Conservation (phyloP, 2,797 vertebrate genomes). For the Xerus rutilus region DNA sequence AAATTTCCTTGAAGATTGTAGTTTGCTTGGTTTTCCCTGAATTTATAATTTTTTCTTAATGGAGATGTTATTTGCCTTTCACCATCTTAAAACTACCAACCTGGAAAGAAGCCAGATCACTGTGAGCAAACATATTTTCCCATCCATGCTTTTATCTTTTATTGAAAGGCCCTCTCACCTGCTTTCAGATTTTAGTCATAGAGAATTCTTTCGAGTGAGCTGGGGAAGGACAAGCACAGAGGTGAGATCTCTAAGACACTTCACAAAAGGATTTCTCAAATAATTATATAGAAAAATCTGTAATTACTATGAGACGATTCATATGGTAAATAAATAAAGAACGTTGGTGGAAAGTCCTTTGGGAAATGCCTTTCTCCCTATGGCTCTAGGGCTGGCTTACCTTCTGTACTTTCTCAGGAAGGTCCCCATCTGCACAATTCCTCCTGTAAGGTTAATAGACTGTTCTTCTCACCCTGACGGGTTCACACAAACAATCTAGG, state of each 20-base stretch:
- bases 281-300: neutral
- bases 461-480: neutral
- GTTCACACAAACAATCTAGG: neutral
- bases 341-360: neutral
- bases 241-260: neutral
- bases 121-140: constrained; percentile 23
- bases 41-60: constrained; percentile 58
- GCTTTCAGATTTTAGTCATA: neutral
- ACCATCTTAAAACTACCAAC: constrained; percentile 65
- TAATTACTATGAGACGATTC: neutral
- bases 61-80: constrained; percentile 54
- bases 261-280: constrained; percentile 13
- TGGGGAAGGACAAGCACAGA: neutral
- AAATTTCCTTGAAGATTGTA: neutral
- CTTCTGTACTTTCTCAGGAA: neutral
- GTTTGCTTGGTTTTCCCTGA: constrained; percentile 44
- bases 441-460: neutral
- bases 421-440: neutral
- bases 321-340: neutral
- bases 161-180: neutral
- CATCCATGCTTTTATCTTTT: neutral
- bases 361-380: neutral
- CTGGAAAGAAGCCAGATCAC: constrained; percentile 32
- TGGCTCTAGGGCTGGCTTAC: neutral
- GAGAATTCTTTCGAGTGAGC: constrained; percentile 32